A percentile compares a stretch with the other conserved stretches of the same genome.
Evolutionary conservation across 2,113 vertebrate species (phyloP).

Genomic region (Myodes glareolus): DNA sequence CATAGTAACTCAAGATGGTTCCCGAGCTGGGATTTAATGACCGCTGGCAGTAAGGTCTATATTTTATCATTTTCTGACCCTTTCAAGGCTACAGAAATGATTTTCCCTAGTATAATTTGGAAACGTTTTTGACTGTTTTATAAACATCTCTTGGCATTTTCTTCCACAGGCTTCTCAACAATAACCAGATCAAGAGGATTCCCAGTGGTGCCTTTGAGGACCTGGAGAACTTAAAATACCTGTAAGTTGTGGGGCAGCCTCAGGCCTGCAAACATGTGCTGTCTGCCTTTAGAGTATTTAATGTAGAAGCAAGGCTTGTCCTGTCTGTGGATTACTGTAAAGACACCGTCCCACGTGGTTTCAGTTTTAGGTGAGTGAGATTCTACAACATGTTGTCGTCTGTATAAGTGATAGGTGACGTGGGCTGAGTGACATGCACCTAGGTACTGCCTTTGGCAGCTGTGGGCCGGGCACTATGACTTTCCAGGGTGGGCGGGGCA

Average conservation of each 20-base stretch:
- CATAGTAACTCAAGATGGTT: neutral
- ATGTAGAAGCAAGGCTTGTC: accelerated
- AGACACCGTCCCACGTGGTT: neutral
- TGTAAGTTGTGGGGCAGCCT: conserved; percentile 89
- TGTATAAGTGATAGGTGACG: accelerated
- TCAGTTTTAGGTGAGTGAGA: neutral
- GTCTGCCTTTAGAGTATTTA: accelerated
- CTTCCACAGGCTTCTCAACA: conserved; percentile 94
- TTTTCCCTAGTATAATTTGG: accelerated
- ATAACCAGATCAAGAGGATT: conserved; percentile 97
- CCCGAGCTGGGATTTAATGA: neutral
- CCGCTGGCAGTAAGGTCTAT: accelerated
- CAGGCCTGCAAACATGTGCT: accelerated
- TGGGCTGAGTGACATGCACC: neutral
- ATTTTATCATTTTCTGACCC: accelerated
- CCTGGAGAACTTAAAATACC: conserved; percentile 98
- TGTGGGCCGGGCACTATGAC: neutral
- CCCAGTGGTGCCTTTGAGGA: conserved; percentile 95
- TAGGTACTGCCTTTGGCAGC: accelerated
- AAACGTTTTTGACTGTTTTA: neutral
- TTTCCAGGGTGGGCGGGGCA: too few species aligned
- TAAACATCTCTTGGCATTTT: neutral
- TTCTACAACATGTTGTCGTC: accelerated
- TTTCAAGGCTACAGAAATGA: accelerated
- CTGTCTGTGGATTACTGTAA: neutral